Base-by-base conservation (phyloP, 1,140 invertebrate species). In the Calliphora vicina region DNA sequence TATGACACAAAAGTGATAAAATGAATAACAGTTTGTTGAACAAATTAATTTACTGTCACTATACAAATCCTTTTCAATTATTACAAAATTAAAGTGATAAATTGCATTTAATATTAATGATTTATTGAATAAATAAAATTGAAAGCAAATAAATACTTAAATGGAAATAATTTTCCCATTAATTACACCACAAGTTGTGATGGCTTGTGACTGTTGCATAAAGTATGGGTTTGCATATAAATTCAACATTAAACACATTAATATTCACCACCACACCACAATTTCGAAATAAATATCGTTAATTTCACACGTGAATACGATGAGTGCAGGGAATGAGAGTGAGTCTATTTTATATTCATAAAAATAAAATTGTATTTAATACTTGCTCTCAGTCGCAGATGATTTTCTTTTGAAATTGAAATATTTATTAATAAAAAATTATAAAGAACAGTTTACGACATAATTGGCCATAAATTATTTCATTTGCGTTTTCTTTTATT, bases 391-490 rank as follows among this genome's bases (percentile, higher is more conserved):
- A 3, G 1, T 50, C 8, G 4, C 45, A 50, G 13, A 17, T 50
- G 8, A 50, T 50, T 50, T 50, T 50, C 45, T 17, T n/a, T 50
- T 4, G 12, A 50, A 50, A n/a, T 50, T 50, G 45, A 50, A 50
- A 50, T 50, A 50, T 35, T 35, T 35, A 35, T 35, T 35, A 35
- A 35, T 6, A 35, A 29, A 29, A 72, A 2, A 29, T 29, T 29
- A 45, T 45, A 50, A 35, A n/a, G 45, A 50, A 50, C 45, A 43
- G 74, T 78, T 78, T 78, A 78, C 74, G 42, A 78, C 74, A 78
- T 78, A 78, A 78, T 78, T 78, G 74, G 9, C 42, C 3, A 78
- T 78, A 78, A 78, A 78, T 78, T 45, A 78, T 78, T 74, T 43
- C 35, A 29, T 42, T 76, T 35, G 4, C 13, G 15, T 57, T 57